A percentile compares a stretch with the other conserved stretches of the same genome.
Evolutionary conservation across 2,113 vertebrate genomes (phyloP).

Genomic region (Centropristis striata): DNA sequence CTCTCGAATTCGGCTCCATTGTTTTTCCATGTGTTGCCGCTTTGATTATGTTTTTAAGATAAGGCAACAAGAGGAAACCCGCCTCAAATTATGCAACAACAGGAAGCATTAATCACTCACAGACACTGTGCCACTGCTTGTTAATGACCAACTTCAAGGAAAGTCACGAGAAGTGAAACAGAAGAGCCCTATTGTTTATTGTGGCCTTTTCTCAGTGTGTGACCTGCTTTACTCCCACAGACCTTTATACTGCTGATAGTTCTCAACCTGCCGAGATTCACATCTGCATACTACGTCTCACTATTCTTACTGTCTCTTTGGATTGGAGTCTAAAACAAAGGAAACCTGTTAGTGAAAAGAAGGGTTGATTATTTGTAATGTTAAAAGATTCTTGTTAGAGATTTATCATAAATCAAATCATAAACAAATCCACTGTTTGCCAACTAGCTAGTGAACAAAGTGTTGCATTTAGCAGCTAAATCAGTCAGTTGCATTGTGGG

Average conservation of each 20-base stretch:
- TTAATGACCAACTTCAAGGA: constrained; percentile 85
- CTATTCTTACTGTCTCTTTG: not conserved
- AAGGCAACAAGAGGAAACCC: constrained; percentile 79
- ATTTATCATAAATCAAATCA: no score
- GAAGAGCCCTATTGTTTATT: constrained; percentile 61
- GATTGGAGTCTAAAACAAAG: not conserved
- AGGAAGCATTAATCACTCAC: constrained; percentile 85
- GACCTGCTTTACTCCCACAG: constrained; percentile 39
- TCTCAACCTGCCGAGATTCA: not conserved
- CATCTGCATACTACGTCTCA: constrained; percentile 11
- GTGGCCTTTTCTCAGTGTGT: constrained; percentile 43
- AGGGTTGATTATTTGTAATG: no score
- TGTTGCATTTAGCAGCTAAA: not conserved
- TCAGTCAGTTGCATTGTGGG: not conserved
- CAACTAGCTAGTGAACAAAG: not conserved
- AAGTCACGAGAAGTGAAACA: constrained; percentile 66
- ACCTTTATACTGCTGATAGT: not conserved
- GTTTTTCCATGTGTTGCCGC: constrained; percentile 48
- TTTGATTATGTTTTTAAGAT: constrained; percentile 65
- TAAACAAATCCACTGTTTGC: no score
- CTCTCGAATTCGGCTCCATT: constrained; percentile 31
- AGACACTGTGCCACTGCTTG: constrained; percentile 80
- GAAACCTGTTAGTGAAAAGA: no score
- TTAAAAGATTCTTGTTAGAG: no score
- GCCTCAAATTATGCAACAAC: constrained; percentile 82